Conservation (phyloP, 1,140 invertebrate genomes). For the Caenorhabditis inopinata region DNA sequence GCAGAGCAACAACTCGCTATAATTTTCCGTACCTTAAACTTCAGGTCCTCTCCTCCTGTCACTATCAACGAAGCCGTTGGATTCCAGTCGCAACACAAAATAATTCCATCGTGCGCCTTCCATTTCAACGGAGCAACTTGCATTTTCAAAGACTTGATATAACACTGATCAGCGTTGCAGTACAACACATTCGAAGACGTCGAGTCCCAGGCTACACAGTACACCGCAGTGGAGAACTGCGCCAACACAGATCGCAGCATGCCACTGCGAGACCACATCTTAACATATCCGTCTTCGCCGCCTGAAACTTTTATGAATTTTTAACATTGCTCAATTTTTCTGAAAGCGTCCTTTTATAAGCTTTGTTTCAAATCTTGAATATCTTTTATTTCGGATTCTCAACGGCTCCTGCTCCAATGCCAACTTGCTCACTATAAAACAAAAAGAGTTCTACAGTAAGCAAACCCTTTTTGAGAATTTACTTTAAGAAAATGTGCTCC, state of each 20-base stretch:
- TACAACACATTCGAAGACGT: slow-evolving; percentile 73
- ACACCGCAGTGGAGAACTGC: slow-evolving; percentile 77
- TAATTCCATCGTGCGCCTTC: slow-evolving; percentile 90
- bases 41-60: slow-evolving; percentile 91
- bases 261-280: slow-evolving; percentile 93
- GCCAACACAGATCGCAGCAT: slow-evolving; percentile 87
- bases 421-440: no score
- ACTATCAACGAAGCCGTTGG: slow-evolving; percentile 81
- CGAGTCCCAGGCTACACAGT: slow-evolving; percentile 68
- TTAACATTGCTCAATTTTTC: not conserved
- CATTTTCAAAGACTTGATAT: slow-evolving; percentile 85
- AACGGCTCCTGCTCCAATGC: no score
- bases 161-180: slow-evolving; percentile 78
- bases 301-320: slow-evolving; percentile 69
- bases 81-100: slow-evolving; percentile 86
- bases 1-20: no score
- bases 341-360: not conserved
- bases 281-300: slow-evolving; percentile 91
- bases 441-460: no score
- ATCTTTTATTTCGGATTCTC: no score
- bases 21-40: slow-evolving; percentile 84
- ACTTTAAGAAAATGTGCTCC: no score
- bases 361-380: no score
- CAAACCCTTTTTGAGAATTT: no score
- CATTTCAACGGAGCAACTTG: slow-evolving; percentile 73